Conservation (phyloP, 2,113 vertebrate genomes). For the Channa maculata region DNA sequence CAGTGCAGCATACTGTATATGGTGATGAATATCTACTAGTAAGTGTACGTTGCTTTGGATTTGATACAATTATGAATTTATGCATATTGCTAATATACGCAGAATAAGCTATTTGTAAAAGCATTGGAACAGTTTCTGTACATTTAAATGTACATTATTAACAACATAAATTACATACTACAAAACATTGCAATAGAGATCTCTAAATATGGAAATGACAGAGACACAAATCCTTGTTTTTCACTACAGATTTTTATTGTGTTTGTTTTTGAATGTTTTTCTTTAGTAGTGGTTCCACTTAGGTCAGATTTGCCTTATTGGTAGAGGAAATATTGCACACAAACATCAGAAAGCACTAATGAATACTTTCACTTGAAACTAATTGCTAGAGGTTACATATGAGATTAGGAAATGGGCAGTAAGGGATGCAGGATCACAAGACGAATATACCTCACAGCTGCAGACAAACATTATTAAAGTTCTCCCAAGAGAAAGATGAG, state of each 20-base stretch:
- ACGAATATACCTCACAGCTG: conserved; percentile 96
- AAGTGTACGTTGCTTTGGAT: too few species aligned
- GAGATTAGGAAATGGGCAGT: conserved; percentile 86
- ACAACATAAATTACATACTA: too few species aligned
- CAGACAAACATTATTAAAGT: conserved; percentile 93
- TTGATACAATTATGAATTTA: too few species aligned
- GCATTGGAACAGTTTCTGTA: too few species aligned
- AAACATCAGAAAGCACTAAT: conserved; percentile 98
- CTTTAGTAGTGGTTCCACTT: conserved; percentile 87
- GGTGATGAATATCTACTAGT: too few species aligned
- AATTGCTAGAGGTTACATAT: conserved; percentile 96
- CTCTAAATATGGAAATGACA: too few species aligned
- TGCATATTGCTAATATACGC: too few species aligned
- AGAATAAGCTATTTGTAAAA: too few species aligned
- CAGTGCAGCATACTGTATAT: too few species aligned
- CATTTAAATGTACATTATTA: too few species aligned
- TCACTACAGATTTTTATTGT: conserved; percentile 94
- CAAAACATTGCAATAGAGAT: too few species aligned
- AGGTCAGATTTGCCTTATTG: conserved; percentile 91
- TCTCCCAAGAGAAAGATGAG: conserved; percentile 88
- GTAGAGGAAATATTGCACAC: conserved; percentile 96
- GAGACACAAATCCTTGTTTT: conserved; percentile 51
- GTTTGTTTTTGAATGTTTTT: conserved; percentile 82
- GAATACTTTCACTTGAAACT: conserved; percentile 96
- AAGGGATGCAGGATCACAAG: conserved; percentile 95